Conservation (phyloP, 1,140 invertebrate genomes). For the Lethocerus indicus region DNA sequence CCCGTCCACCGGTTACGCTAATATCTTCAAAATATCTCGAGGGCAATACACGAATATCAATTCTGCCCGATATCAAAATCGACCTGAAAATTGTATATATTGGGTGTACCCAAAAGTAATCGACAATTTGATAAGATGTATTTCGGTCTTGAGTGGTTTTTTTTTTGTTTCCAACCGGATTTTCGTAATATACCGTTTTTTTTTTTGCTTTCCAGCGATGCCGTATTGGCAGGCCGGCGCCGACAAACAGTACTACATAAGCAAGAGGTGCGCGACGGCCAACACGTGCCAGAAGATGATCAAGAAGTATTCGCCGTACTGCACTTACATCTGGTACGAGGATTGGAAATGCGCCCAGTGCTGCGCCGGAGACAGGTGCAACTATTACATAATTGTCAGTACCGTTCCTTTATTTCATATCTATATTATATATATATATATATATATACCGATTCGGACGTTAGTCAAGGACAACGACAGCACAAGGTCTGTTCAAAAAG, state of each 20-base stretch:
- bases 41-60: no score
- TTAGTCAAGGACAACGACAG: no score
- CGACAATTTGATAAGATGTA: no score
- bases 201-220: slow-evolving; percentile 24
- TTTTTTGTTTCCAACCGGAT: background rate
- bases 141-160: background rate
- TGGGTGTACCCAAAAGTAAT: no score
- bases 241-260: slow-evolving; percentile 85
- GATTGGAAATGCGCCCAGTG: slow-evolving; percentile 97
- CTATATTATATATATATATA: no score
- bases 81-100: no score
- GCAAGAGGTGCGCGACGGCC: slow-evolving; percentile 75
- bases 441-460: no score
- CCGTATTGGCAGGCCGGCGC: slow-evolving; percentile 89
- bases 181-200: background rate
- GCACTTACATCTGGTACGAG: slow-evolving; percentile 92
- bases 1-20: no score
- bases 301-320: slow-evolving; percentile 50
- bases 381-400: slow-evolving; percentile 93
- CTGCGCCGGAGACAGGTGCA: slow-evolving; percentile 91
- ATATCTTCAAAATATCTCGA: no score
- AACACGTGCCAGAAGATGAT: slow-evolving; percentile 55
- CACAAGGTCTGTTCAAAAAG: no score
- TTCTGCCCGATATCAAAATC: no score
- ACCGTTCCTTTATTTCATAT: no score